These are phyloP conservation scores for Tragelaphus scriptus DNA, from an alignment of 2,113 vertebrate genomes.

Conservation along the genomic window DNA sequence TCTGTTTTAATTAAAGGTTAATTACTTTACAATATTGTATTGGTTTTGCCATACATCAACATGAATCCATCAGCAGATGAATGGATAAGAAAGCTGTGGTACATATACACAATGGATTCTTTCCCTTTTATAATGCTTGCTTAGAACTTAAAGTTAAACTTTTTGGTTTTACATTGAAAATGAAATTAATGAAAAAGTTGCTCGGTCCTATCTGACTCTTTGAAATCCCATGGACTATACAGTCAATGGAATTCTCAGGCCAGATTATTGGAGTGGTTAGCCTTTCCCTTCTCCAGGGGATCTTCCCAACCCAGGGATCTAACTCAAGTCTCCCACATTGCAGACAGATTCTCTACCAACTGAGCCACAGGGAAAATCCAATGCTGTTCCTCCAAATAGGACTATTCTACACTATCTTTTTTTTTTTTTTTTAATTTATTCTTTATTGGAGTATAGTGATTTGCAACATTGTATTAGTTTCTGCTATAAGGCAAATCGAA, in stretches of 20 bases:
- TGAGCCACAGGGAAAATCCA: not conserved
- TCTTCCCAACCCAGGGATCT: not conserved
- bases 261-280: not conserved
- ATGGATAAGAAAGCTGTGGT: too few species aligned
- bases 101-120: too few species aligned
- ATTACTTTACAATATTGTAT: too few species aligned
- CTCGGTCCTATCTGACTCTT: not conserved
- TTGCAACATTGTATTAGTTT: not conserved
- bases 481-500: not conserved
- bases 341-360: not conserved
- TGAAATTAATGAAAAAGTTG: not conserved
- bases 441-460: not conserved
- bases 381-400: not conserved
- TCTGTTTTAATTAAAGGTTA: too few species aligned
- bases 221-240: not conserved
- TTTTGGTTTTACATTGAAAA: not conserved
- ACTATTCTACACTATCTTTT: not conserved
- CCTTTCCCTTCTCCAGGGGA: not conserved
- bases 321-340: not conserved
- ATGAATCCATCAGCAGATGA: too few species aligned
- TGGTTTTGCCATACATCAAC: too few species aligned
- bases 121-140: not conserved
- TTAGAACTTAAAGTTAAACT: not conserved
- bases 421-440: not conserved
- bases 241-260: not conserved